Base-by-base conservation (phyloP, 2,113 vertebrate species). In the Aspiorhynchus laticeps region DNA sequence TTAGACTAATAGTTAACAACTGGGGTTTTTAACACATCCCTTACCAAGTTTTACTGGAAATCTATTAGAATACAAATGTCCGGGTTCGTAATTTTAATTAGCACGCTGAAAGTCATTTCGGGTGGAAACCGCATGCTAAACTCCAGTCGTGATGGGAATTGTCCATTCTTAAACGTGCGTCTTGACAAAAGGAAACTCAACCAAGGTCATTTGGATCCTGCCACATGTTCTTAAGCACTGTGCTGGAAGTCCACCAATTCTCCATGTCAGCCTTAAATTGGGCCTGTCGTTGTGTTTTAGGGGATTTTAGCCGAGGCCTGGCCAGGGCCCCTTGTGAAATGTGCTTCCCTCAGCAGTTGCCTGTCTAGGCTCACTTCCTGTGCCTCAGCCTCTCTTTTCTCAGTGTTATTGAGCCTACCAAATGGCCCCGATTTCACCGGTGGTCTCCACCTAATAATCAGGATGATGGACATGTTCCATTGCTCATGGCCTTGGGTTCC, bases 311-410 rank as follows among this genome's bases (percentile, higher is more conserved):
- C 31, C 21, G 88, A 92, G 92, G 89, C 89, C 92, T 93, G 88
- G 85, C 90, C 92, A 3, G 86, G 86, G 80, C 91, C 92, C 91
- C 92, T 90, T 91, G 88, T 88, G 88, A 94, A 94, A 96, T 95
- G 89, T 93, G 92, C 95, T 95, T 96, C 93, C 91, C 94, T 97
- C 96, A 96, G 96, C 95, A 96, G 90, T 90, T 95, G 92, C 95
- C 95, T 95, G 95, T 96, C 96, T 97, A 95, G 94, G 94, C 92
- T 90, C 73, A 90, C 96, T 97, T 97, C 97, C 97, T 97, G 95
- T 95, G 94, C 93, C 94, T 95, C 94, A 91, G 90, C 93, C 94
- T 89, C 95, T 79, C 85, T 71, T 83, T n/a, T 88, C 87, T 56
- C 56, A 94, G 90, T 83, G 93, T 94, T 95, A 95, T 96, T 94